Base-by-base conservation (phyloP, 1,140 invertebrate genomes). In the Heliconius hermathena region DNA sequence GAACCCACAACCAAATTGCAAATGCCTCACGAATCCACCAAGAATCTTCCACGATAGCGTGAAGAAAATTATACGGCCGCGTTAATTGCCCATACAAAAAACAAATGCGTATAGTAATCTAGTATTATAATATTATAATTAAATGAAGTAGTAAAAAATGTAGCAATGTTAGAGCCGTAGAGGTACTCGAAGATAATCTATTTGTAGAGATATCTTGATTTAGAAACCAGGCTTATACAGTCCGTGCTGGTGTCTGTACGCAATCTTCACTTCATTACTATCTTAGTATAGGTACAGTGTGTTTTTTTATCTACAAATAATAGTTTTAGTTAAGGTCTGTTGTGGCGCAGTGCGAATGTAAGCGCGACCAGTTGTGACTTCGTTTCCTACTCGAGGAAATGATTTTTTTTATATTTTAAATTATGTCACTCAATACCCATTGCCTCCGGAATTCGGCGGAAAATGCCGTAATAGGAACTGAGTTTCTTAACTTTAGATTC, bases 151-250 rank as follows among this genome's bases (percentile, higher is more conserved):
- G 70, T 71, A 71, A 71, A 71, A 71, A 71, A 11, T 29, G 20
- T 18, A 33, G 66, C 66, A 70, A 70, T 70, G 66, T n/a, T n/a
- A 20, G 22, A 22, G 22, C 66, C 11, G 13, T 71, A 20, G 49
- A 52, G 20, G 8, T 57, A 3, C 70, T 71, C n/a, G 70, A 36
- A 71, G 70, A 71, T 71, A 36, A 71, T 71, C 70, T 71, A 71
- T 71, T 71, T 71, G 70, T 71, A 71, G 70, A 36, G 49, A 20
- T 71, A 33, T 71, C 70, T 71, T 71, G 70, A 71, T 71, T 33
- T 71, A 71, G 70, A 71, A 71, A 71, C 70, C 70, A 18, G 70
- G 70, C 70, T 71, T 71, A 33, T 71, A 71, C 29, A 33, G 70
- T 11, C 8, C 16, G 33, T 71, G 29, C 13, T 11, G 26, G 22